phyloP scores from a whole-genome alignment of 2,113 vertebrate genomes.

The Eulacestoma nigropectus region DNA sequence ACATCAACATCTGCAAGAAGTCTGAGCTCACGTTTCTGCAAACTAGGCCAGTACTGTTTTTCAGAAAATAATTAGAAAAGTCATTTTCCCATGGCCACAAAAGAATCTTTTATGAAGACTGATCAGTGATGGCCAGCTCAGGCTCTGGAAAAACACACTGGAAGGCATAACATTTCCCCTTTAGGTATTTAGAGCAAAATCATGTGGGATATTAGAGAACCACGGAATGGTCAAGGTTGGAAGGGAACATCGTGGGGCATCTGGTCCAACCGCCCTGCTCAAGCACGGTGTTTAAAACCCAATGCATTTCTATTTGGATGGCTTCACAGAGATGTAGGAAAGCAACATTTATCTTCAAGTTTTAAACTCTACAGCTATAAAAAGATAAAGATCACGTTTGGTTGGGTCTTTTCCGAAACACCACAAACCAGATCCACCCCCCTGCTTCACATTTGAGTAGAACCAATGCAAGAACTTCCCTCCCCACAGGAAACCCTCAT shows the following conservation, averaged over 20 bases:
- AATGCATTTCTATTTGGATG: not conserved
- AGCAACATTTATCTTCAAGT: not conserved
- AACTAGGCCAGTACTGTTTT: not conserved
- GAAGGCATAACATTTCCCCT: not conserved
- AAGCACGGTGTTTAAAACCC: not conserved
- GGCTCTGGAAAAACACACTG: not conserved
- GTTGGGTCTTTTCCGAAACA: not conserved
- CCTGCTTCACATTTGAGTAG: not conserved
- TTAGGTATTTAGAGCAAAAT: not conserved
- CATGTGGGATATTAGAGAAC: not conserved
- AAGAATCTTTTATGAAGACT: not conserved
- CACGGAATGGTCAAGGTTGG: not conserved
- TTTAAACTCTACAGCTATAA: not conserved
- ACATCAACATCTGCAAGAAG: not conserved
- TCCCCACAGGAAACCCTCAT: not conserved
- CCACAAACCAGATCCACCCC: not conserved
- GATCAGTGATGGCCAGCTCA: not conserved
- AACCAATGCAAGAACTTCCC: not conserved
- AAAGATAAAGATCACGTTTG: not conserved
- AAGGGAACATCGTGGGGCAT: not conserved
- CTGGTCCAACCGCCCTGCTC: not conserved
- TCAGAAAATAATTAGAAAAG: not conserved
- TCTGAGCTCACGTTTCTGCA: not conserved
- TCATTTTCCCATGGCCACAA: not conserved
- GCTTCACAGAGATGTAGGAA: not conserved